Evolutionary conservation across 2,113 vertebrate genomes (phyloP).

Genomic region (Psammodynastes pulverulentus): DNA sequence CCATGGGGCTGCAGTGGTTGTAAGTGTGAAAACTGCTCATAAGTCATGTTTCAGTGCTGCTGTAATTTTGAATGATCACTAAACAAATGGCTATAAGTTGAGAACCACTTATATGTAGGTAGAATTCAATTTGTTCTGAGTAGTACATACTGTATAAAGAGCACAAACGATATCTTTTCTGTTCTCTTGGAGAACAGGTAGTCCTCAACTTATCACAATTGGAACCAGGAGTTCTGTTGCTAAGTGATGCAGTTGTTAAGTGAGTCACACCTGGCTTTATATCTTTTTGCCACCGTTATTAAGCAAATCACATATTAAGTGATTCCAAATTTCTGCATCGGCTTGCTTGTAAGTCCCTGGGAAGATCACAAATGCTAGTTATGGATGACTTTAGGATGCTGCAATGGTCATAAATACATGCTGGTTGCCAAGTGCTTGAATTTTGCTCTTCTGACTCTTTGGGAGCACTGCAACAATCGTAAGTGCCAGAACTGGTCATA

Average conservation of each 20-base stretch:
- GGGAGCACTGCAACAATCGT: background rate
- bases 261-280: background rate
- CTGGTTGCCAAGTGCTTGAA: background rate
- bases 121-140: background rate
- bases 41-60: no score
- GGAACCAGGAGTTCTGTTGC: no score
- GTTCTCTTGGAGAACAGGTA: background rate
- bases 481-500: background rate
- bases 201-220: no score
- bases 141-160: background rate
- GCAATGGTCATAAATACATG: background rate
- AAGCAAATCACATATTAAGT: background rate
- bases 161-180: background rate
- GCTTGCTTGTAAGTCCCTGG: background rate
- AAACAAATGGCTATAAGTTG: no score
- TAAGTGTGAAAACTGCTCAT: no score
- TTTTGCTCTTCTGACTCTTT: background rate
- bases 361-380: background rate
- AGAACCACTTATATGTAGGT: background rate
- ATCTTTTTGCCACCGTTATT: background rate
- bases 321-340: background rate
- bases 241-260: background rate
- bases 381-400: background rate
- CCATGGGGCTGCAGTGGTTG: no score
- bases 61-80: no score